Conservation (phyloP, 1,140 invertebrate species). For the Camponotus vicinus region DNA sequence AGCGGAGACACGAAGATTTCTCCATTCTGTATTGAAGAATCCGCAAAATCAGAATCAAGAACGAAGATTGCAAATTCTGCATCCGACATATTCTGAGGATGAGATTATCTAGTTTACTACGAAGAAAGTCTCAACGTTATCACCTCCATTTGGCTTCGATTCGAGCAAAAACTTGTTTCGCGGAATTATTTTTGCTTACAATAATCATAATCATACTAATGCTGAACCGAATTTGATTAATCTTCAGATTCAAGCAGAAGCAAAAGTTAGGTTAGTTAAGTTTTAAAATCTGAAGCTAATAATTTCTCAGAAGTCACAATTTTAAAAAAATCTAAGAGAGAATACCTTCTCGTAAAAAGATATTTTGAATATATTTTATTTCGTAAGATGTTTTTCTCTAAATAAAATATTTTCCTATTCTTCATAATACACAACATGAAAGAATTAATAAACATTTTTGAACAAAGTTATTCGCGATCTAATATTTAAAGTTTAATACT, state of each 20-base stretch:
- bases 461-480: background rate
- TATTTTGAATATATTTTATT: constrained; percentile 30
- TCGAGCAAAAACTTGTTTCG: constrained; percentile 25
- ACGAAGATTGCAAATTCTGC: constrained; percentile 9
- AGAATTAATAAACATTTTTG: background rate
- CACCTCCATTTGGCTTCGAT: background rate
- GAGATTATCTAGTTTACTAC: constrained; percentile 49
- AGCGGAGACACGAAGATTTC: constrained; percentile 84
- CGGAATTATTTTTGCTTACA: constrained; percentile 13
- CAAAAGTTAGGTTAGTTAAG: background rate
- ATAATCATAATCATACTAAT: background rate
- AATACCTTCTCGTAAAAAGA: too few species aligned
- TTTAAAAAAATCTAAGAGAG: background rate
- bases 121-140: constrained; percentile 34
- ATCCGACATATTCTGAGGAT: constrained; percentile 8
- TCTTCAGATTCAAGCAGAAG: background rate
- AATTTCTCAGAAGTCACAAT: too few species aligned
- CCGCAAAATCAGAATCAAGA: constrained; percentile 76
- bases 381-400: background rate
- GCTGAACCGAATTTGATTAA: constrained; percentile 11
- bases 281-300: background rate
- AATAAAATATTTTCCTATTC: background rate
- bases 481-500: background rate
- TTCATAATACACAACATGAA: background rate
- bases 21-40: constrained; percentile 83